These are phyloP conservation scores for Mus spretus DNA, from an alignment of 2,797 vertebrate genomes.

Conservation along the genomic window DNA sequence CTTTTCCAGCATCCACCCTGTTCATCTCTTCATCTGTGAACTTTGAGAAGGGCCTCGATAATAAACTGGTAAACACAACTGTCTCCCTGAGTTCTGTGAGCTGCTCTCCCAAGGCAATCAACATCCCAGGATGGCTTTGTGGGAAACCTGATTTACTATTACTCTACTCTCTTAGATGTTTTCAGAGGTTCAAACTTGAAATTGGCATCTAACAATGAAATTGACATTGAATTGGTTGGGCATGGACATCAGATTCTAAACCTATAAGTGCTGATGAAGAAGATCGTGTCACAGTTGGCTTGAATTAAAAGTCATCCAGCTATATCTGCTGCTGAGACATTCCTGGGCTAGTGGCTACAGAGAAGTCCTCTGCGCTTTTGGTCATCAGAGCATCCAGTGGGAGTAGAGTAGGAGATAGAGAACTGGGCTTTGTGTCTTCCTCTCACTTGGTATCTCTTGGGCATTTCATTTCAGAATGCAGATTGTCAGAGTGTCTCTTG, in stretches of 20 bases:
- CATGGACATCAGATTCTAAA: not conserved
- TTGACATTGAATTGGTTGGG: not conserved
- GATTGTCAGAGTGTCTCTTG: not conserved
- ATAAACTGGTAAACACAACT: not conserved
- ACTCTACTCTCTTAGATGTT: not conserved
- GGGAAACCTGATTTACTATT: not conserved
- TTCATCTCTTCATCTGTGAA: not conserved
- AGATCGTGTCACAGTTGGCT: not conserved
- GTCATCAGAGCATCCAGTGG: not conserved
- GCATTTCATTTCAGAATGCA: not conserved
- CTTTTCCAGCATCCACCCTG: not conserved
- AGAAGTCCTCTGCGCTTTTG: not conserved
- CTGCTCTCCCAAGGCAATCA: not conserved
- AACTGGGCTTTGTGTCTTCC: not conserved
- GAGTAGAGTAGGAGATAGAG: not conserved
- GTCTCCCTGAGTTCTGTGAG: not conserved
- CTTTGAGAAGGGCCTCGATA: not conserved
- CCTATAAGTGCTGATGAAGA: not conserved
- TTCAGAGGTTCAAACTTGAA: not conserved
- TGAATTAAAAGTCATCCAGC: not conserved
- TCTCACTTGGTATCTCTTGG: constrained; percentile 12
- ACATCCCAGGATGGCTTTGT: not conserved
- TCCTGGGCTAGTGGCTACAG: not conserved
- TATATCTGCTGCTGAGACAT: not conserved
- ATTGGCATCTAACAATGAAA: not conserved